Conservation (phyloP, 1,140 invertebrate genomes). For the Euborellia annulipes region DNA sequence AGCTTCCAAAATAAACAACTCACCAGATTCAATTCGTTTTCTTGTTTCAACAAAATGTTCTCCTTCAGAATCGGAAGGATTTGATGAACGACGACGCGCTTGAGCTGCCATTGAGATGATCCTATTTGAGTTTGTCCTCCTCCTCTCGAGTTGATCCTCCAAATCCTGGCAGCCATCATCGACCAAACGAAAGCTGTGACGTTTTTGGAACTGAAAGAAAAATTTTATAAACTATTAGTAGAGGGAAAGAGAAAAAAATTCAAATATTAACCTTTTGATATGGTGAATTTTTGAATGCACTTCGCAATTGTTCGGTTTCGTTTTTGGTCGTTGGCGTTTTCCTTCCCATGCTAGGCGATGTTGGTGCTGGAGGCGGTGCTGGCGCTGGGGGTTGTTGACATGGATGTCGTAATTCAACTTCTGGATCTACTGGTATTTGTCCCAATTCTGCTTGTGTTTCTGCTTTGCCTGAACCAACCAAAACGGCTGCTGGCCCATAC, state of each 20-base stretch:
- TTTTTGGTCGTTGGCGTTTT: background rate
- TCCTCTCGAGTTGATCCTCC: no score
- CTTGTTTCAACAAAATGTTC: background rate
- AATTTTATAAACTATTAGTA: no score
- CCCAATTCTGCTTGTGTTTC: no score
- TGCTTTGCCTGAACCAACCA: conserved; percentile 18
- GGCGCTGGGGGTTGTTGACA: no score
- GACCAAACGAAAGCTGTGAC: background rate
- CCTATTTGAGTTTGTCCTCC: no score
- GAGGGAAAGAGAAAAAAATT: background rate
- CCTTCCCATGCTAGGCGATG: background rate
- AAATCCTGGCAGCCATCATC: background rate
- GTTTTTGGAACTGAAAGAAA: background rate
- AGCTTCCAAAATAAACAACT: no score
- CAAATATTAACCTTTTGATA: conserved; percentile 14
- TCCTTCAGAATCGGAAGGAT: background rate
- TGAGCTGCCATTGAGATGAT: background rate
- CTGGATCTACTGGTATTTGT: no score
- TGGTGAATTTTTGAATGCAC: conserved; percentile 12
- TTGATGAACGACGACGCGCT: background rate
- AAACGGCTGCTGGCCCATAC: conserved; percentile 25
- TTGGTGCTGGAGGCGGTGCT: background rate
- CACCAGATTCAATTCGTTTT: background rate
- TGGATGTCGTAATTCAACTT: no score
- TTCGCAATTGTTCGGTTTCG: conserved; percentile 8